Base-by-base conservation (phyloP, 2,113 vertebrate species). In the Halichoerus grypus region DNA sequence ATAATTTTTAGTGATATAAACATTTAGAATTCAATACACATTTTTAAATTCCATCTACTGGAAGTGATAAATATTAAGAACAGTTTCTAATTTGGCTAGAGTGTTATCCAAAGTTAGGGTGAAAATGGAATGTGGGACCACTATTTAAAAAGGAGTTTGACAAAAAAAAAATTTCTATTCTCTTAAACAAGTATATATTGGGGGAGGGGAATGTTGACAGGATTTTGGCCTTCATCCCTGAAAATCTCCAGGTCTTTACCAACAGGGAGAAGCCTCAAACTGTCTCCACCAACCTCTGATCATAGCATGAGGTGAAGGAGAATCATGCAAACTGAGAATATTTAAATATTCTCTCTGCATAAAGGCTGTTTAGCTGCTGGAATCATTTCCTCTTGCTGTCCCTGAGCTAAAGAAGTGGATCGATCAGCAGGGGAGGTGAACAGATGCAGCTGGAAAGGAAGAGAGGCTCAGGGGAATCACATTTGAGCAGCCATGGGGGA, bases 361-460 rank as follows among this genome's bases (percentile, higher is more conserved):
- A 97, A 97, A 88, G 21, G 82, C 74, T 89, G 95, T 93, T 97
- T 63, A 97, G 93, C 87, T 93, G 88, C 10, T 42, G 94, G 93
- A 97, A 97, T 97, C 96, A 86, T 94, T 97, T 96, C 69, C 97
- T 97, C 96, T 93, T 6, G 1, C 39, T 92, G 21, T 96, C 65
- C 53, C 82, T 88, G 95, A 96, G 97, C 46, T 89, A 97, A 95
- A 94, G 91, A 97, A 98, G 96, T 85, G 80, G 97, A 97, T 96
- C 95, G 97, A 97, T 95, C 98, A 98, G 97, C 97, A 89, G 94
- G 97, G 97, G 88, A 95, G 96, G 96, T 74, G 83, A 95, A 88
- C 95, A 98, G 98, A 98, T 97, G 97, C 97, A 98, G 96, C 97
- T 97, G 95, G 95, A 97, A 95, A 96, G 97, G 97, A 96, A 97